phyloP scores from a whole-genome alignment of 2,797 vertebrate genomes.

The Peromyscus melanophrys region DNA sequence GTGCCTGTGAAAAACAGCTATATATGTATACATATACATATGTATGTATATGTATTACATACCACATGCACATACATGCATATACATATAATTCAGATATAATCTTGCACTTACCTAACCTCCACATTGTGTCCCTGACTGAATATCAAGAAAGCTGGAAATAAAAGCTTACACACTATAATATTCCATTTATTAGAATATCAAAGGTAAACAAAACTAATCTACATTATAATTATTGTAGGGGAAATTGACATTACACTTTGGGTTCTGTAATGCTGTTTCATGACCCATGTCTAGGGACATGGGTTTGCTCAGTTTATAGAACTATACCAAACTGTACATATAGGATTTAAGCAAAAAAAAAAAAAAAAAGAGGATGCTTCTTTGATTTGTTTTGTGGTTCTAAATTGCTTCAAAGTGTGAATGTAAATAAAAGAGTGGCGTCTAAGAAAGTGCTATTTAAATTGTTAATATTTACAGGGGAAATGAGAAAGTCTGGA shows the following conservation, averaged over 20 bases:
- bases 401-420: slow-evolving; percentile 21
- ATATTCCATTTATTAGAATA: slow-evolving; percentile 2
- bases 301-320: background rate
- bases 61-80: background rate
- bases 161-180: background rate
- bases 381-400: slow-evolving; percentile 15
- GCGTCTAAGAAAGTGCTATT: background rate
- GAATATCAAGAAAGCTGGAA: slow-evolving; percentile 9
- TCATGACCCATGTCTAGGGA: background rate
- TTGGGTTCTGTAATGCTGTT: background rate
- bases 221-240: rapidly evolving
- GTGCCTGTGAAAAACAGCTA: slow-evolving; percentile 9
- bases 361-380: background rate
- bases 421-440: background rate
- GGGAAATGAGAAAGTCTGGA: background rate
- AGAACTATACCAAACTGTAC: background rate
- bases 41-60: background rate
- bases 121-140: slow-evolving; percentile 40
- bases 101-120: background rate
- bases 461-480: background rate
- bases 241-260: background rate
- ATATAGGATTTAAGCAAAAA: background rate
- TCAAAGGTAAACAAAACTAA: background rate
- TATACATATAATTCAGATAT: background rate
- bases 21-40: background rate